These are phyloP conservation scores for Corythornis vintsioides DNA, from an alignment of 2,113 vertebrate genomes.

Conservation along the genomic window DNA sequence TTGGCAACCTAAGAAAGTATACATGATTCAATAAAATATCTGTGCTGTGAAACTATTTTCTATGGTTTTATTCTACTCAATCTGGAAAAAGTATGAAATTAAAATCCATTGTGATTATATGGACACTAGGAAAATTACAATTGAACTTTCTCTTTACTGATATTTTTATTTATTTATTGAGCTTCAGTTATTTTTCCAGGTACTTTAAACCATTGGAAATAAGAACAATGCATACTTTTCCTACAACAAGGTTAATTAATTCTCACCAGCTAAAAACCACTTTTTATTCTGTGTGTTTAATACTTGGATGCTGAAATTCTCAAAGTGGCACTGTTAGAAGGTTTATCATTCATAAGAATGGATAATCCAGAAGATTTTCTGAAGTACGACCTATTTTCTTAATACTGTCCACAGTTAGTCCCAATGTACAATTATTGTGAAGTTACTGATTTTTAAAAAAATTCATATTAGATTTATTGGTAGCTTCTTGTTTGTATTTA, in stretches of 20 bases:
- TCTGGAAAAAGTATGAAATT: not conserved
- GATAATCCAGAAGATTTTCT: not conserved
- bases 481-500: not conserved
- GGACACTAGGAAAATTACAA: not conserved
- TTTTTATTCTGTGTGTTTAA: constrained; percentile 1
- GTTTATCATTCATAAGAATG: not conserved
- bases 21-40: not conserved
- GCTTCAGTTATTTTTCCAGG: not conserved
- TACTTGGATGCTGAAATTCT: not conserved
- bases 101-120: not conserved
- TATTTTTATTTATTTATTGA: constrained; percentile 1
- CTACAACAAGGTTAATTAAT: constrained; percentile 13
- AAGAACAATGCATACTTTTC: not conserved
- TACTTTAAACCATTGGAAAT: not conserved
- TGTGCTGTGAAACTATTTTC: not conserved
- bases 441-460: not conserved
- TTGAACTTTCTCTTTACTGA: not conserved
- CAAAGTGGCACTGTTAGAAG: not conserved
- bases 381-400: not conserved
- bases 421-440: not conserved
- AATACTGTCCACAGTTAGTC: not conserved
- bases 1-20: not conserved
- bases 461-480: not conserved
- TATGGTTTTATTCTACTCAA: not conserved
- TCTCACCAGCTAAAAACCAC: not conserved